Percentiles rank a stretch among this genome's conserved stretches.
Evolutionary conservation across 2,113 vertebrate genomes (phyloP).

Genomic region (Alethe diademata): DNA sequence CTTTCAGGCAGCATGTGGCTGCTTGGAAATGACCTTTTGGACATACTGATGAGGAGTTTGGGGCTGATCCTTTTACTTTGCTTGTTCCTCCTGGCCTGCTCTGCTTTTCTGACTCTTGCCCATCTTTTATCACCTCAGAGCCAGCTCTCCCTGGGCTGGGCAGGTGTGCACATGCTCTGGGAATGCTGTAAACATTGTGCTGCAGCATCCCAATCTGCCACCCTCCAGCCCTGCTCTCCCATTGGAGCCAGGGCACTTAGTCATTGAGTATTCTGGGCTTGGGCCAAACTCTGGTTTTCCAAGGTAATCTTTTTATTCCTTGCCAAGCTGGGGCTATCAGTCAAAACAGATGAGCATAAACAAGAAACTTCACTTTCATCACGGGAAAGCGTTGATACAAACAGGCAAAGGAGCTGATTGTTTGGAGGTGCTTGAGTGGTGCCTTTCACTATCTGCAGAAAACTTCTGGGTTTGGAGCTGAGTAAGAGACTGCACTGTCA

Average conservation of each 20-base stretch:
- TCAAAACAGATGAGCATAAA: constrained; percentile 24
- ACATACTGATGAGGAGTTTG: not conserved
- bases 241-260: not conserved
- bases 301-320: constrained; percentile 4
- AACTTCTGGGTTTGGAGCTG: constrained; percentile 16
- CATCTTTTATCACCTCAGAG: not conserved
- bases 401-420: not conserved
- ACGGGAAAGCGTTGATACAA: not conserved
- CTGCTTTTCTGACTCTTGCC: not conserved
- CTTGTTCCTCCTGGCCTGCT: not conserved
- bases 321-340: constrained; percentile 39
- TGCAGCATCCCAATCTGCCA: not conserved
- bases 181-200: not conserved
- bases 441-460: constrained; percentile 32
- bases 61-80: not conserved
- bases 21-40: not conserved
- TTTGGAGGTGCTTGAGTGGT: not conserved
- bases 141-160: not conserved
- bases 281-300: not conserved
- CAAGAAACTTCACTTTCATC: constrained; percentile 9
- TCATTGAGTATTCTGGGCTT: not conserved
- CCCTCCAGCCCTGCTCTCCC: not conserved
- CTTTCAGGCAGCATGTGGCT: not conserved
- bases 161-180: not conserved
- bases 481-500: not conserved